Percentiles rank a stretch among this genome's conserved stretches.
phyloP scores from a whole-genome alignment of 2,113 vertebrate genomes.

The Caloenas nicobarica region DNA sequence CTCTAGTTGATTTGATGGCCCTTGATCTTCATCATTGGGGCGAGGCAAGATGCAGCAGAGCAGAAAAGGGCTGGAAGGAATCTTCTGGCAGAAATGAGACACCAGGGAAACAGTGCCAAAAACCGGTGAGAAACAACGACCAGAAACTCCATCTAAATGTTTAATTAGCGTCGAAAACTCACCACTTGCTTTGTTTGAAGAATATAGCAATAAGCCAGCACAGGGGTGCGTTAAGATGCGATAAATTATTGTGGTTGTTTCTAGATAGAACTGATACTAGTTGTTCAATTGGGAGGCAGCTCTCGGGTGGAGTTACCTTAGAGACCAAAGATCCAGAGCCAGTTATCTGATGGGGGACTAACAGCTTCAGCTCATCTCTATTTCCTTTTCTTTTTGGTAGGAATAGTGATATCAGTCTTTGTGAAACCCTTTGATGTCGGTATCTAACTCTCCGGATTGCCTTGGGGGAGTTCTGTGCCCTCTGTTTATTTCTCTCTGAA shows the following conservation, averaged over 20 bases:
- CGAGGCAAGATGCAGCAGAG: background rate
- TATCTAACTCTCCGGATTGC: background rate
- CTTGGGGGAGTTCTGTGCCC: background rate
- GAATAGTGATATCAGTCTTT: background rate
- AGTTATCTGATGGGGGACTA: background rate
- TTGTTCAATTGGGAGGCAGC: background rate
- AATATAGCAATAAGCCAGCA: background rate
- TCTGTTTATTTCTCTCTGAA: too few species aligned
- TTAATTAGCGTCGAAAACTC: background rate
- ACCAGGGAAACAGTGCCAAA: background rate
- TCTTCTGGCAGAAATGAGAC: background rate
- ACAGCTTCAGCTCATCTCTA: background rate
- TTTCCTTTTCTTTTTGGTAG: background rate
- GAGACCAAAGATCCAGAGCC: background rate
- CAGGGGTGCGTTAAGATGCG: fast-evolving
- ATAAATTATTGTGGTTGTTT: background rate
- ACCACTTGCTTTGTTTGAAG: background rate
- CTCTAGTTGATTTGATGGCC: background rate
- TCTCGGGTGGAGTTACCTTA: background rate
- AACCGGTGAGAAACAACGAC: background rate
- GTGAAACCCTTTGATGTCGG: background rate
- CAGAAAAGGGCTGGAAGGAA: background rate
- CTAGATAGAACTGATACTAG: background rate
- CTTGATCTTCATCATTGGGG: background rate
- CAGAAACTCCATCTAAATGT: background rate